Evolutionary conservation across 2,888 invertebrate genomes (phyloP), one percentile per base, ranked within the genome.

Genomic region (Sycophila texana): DNA sequence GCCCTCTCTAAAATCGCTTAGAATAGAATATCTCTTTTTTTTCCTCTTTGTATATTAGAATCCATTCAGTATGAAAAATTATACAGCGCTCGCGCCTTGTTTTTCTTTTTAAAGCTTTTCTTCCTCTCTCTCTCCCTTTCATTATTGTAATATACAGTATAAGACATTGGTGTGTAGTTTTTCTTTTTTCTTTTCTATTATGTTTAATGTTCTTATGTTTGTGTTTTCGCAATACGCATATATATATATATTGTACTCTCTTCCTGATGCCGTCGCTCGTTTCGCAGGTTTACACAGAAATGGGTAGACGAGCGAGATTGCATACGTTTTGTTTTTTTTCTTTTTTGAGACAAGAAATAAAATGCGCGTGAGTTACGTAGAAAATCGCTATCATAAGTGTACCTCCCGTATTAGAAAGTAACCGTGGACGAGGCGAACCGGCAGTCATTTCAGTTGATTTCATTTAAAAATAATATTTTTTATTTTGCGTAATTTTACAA

Each of bases 71-170:
- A 74, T 79, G 79, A 81, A 81, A 81, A 81, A 81, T 79, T 81
- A 81, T 81, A 79, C 16, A 79, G 81, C 81, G 81, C 81, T 55
- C 79, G 81, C 81, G 81, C 79, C 26, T 79, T 70, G 39, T 47
- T 47, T 55, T 47, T 47, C 58, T 55, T 22, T 49, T 63, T 63
- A 18, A 39, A 39, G 39, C 39, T 39, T 53, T 55, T 49, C 5
- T 74, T 14, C 39, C 22, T n/a, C 39, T 16, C 30, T 68, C 47
- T 47, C 22, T 58, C 16, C 39, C 26, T 39, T 5, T 30, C 51
- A 55, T 72, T 61, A 66, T 80, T 60, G 39, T 76, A 72, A 70
- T 66, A 65, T 71, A 61, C 67, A 68, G 39, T 4, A 71, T 47
- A 76, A 79, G 71, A 79, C 71, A 65, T 75, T 71, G 73, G 68